phyloP scores from a whole-genome alignment of 2,888 invertebrate genomes.

The Deilephila porcellus region DNA sequence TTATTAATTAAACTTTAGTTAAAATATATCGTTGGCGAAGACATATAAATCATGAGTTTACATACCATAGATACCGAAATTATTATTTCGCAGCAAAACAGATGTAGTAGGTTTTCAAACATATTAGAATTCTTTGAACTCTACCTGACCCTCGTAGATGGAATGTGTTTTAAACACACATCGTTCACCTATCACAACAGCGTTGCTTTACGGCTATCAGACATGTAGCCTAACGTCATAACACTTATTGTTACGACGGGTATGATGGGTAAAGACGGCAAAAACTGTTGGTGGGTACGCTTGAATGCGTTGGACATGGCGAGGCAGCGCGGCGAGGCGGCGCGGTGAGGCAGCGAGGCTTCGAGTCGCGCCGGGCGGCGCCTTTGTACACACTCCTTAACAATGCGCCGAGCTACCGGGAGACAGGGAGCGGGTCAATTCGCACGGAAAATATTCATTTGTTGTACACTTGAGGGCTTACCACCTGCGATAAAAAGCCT shows the following conservation, averaged over 20 bases:
- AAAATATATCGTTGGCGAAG: neutral
- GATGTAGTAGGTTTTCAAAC: neutral
- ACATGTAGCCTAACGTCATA: slow-evolving; percentile 61
- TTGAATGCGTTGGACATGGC: slow-evolving; percentile 51
- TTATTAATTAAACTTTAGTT: slow-evolving; percentile 2
- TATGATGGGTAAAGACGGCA: slow-evolving; percentile 62
- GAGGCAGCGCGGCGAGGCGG: slow-evolving; percentile 35
- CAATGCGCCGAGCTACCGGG: slow-evolving; percentile 64
- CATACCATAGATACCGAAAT: neutral
- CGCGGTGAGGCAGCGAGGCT: slow-evolving; percentile 32
- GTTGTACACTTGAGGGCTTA: slow-evolving; percentile 78
- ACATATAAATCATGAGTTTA: slow-evolving; percentile 2
- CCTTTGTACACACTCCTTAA: slow-evolving; percentile 63
- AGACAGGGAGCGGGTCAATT: slow-evolving; percentile 53
- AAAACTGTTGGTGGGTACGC: slow-evolving; percentile 58
- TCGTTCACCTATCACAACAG: slow-evolving; percentile 55
- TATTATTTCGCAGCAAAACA: too few species aligned
- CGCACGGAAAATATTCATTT: slow-evolving; percentile 68
- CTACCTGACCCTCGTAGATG: slow-evolving; percentile 25
- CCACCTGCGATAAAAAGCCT: slow-evolving; percentile 76
- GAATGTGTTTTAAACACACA: slow-evolving; percentile 50
- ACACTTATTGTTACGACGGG: slow-evolving; percentile 67
- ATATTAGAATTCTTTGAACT: slow-evolving; percentile 13
- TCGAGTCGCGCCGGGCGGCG: slow-evolving; percentile 56
- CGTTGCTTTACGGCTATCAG: slow-evolving; percentile 50